Evolutionary conservation across 2,888 invertebrate species (phyloP).

Genomic region (Seira musarum): DNA sequence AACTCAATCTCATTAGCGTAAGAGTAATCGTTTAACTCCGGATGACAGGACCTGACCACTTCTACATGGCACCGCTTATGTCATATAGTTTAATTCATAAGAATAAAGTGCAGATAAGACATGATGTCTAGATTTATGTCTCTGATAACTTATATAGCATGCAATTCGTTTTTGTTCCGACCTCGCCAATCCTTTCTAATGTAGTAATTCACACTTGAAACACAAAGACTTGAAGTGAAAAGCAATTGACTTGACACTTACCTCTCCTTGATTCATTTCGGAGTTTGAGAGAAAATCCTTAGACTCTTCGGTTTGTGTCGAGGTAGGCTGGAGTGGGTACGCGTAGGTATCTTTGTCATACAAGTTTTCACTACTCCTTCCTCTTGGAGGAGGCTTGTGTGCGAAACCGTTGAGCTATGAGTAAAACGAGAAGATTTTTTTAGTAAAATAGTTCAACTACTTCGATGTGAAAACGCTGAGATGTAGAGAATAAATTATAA

Average conservation of each 20-base stretch:
- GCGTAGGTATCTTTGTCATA: conserved; percentile 63
- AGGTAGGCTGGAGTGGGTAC: conserved; percentile 59
- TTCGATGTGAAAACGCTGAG: too few relatives aligned
- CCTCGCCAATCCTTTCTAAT: too few relatives aligned
- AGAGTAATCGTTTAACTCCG: conserved; percentile 31
- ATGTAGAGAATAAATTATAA: too few relatives aligned
- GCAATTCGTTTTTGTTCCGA: too few relatives aligned
- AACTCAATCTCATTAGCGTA: conserved; percentile 14
- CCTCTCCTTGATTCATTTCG: conserved; percentile 61
- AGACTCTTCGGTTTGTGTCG: conserved; percentile 51
- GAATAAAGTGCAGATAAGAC: too few relatives aligned
- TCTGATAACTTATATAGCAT: too few relatives aligned
- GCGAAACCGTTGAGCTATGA: conserved; percentile 63
- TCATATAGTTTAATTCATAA: too few relatives aligned
- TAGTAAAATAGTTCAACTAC: neutral
- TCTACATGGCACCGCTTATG: conserved; percentile 35
- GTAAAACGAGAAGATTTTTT: too few relatives aligned
- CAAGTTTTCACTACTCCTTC: conserved; percentile 60
- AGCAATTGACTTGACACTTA: too few relatives aligned
- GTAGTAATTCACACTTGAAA: too few relatives aligned
- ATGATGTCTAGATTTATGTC: too few relatives aligned
- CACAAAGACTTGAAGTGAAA: too few relatives aligned
- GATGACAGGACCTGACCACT: conserved; percentile 34
- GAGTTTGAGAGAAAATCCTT: conserved; percentile 60
- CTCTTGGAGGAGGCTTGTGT: conserved; percentile 56